Evolutionary conservation across 2,888 invertebrate genomes (phyloP), one percentile per base, ranked within the genome.

Genomic region (Microdon myrmicae): DNA sequence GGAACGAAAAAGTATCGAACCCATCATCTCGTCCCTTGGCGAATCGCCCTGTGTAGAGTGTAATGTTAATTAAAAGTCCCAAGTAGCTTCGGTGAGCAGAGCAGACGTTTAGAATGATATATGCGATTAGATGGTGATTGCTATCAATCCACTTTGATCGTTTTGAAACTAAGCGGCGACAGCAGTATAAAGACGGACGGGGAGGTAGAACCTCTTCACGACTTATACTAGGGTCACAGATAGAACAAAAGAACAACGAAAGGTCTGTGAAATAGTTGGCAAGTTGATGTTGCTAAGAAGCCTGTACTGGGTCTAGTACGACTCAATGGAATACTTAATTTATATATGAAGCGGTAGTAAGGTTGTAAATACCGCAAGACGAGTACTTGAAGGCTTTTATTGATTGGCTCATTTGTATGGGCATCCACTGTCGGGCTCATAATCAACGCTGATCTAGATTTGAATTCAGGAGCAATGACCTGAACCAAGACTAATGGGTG

Each of bases 61-160:
- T 34, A 13, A 6, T 41, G 45, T 43, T 44, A 60, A 60, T 61
- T 61, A 44, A 61, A 61, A 49, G 38, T 61, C 28, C 38, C 48
- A 44, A 38, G 38, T 49, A 7, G 28, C 28, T 44, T 28, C 45
- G 41, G 26, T 28, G 22, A 32, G 26, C 35, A 14, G 35, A 43
- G 38, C 37, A 48, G 41, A 9, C 34, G 48, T 41, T 60, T 60
- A 48, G 32, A 60, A 55, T 55, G 22, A n/a, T n/a, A n/a, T 41
- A 22, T 38, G 32, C 20, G 22, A 28, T 60, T 38, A 54, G 29
- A 28, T 37, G 23, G 22, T 47, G 61, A 55, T 60, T 29, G 39
- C 48, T 55, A 55, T 61, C 55, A 39, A 55, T 55, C 44, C 44
- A 34, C 26, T 61, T 55, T 48, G 54, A 60, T 54, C 55, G 45